Base-by-base conservation (phyloP, 2,113 vertebrate genomes). In the Choloepus hoffmanni region DNA sequence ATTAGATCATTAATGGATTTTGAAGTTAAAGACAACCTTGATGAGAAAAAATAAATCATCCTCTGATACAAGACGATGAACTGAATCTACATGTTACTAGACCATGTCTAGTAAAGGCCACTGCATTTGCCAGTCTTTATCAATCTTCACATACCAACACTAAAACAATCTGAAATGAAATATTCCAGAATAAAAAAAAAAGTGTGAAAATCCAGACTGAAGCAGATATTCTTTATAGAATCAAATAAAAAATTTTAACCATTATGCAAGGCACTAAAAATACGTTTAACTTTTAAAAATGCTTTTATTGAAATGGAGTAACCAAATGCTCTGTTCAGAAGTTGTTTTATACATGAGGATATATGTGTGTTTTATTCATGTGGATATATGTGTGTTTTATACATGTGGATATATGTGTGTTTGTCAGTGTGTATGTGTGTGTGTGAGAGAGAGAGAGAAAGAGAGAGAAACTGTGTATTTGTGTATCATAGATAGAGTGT, bases 21-120 rank as follows among this genome's bases (percentile, higher is more conserved):
- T 90, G 85, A 96, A 96, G 95, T 95, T 83, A 92, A 92, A 86
- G 93, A n/a, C 81, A 82, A 82, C 26, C 21, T 73, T 95, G 72
- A 94, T 79, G 77, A 58, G 72, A 95, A 89, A 93, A 96, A 94
- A 87, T 90, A 93, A 97, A 96, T 95, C 84, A 92, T 55, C 13
- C n/a, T 83, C 90, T 78, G 72, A 85, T 77, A 81, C 28, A 86
- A 50, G 43, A 79, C 50, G 36, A 81, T 16, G 50, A 68, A 53
- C 16, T 19, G 5, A 43, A 50, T 48, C 40, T 33, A 23, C 14
- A 16, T 8, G 33, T 18, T 26, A 53, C 60, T 14, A 76, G 70
- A 40, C 12, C 5, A 2, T 16, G 0, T 60, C n/a, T 43, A 58
- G 26, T 4, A 62, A 82, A 55, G 40, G 76, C 21, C 58, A 12